Base-by-base conservation (phyloP, 53 echinoderm and acorn worm species). In the Glandiceps talaboti region DNA sequence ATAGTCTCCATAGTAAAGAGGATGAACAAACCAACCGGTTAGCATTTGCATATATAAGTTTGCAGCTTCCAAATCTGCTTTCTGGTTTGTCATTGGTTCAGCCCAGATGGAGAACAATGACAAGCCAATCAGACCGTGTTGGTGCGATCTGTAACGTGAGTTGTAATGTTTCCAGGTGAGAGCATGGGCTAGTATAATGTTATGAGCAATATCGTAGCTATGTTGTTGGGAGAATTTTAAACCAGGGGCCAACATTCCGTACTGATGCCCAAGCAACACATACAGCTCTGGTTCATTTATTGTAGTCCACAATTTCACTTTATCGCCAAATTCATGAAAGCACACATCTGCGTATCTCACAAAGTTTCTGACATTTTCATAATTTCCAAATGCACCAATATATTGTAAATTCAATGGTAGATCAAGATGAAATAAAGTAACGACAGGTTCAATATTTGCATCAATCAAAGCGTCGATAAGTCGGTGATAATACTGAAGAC, bases 241-340 rank as follows among this genome's bases (percentile, higher is more conserved):
- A 30, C 92, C 92, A 20, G 95, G 95, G 29, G 95, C 95, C 75
- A 95, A 90, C 20, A 92, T 90, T 14, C 75, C 78, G 77, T 88
- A 83, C n/a, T 92, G 92, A 77, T 95, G 92, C 1, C 95, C 95
- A 0, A 90, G 82, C 92, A 92, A 89, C 12, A 85, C 81, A 1
- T 92, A 90, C 12, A 92, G 90, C 33, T 92, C 92, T 0, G 95
- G 95, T 77, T 95, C 95, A 87, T 95, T 95, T 80, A 94, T 91
- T 30, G 94, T 94, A 26, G 91, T 89, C 91, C 91, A 94, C 29
- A 87, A 77, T 14, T 89, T 92, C 1, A 95, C 85, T 79, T 33
- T 82, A 27, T 84, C 79, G 10, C 85, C 87, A 33, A 87, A 85
- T 0, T 84, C 33, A 1, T 73, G 30, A 78, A 88, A 95, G 83